Base-by-base conservation (phyloP, 2,888 invertebrate species). In the Harpagoxenus sublaevis region DNA sequence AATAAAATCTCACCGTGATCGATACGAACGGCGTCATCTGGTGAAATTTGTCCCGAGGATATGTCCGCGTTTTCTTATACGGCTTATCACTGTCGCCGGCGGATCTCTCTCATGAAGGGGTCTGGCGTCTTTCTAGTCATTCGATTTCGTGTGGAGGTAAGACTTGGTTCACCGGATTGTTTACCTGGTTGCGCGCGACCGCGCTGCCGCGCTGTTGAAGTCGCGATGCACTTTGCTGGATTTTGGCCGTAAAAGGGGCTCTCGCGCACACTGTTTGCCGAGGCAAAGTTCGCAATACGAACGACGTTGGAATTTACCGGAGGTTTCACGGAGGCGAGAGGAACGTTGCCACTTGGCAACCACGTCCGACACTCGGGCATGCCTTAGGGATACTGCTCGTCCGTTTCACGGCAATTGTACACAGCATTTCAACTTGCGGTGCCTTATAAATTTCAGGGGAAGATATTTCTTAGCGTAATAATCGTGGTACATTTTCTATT, bases 1-100 rank as follows among this genome's bases (percentile, higher is more conserved):
- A 91, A 90, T 89, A 88, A 89, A 91, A 89, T 90, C 87, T 88
- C 84, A 86, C 88, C 85, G 88, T 89, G 89, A 91, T 91, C 90
- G 90, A 87, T 88, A 90, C 87, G 88, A 88, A 88, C 85, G 88
- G 88, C 86, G 83, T 85, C 82, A 87, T 70, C 74, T 84, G 83
- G 77, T 23, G 31, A 23, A 53, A 71, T 48, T 79, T 51, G 23
- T 35, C 31, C 5, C 68, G 55, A 57, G 35, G 35, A 60, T 60
- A 31, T 18, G 15, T 28, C 23, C 65, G 70, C 63, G n/a, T 75
- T 66, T 51, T 48, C 86, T 77, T 81, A 81, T 81, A 81, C 68
- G 45, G n/a, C 39, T 63, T 31, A 63, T 48, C 45, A 10, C 10
- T 15, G 23, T 28, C 45, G 66, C 0, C 66, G 51, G 23, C 55